These are phyloP conservation scores for Sebastes fasciatus DNA, from an alignment of 2,113 vertebrate species.

Conservation along the genomic window DNA sequence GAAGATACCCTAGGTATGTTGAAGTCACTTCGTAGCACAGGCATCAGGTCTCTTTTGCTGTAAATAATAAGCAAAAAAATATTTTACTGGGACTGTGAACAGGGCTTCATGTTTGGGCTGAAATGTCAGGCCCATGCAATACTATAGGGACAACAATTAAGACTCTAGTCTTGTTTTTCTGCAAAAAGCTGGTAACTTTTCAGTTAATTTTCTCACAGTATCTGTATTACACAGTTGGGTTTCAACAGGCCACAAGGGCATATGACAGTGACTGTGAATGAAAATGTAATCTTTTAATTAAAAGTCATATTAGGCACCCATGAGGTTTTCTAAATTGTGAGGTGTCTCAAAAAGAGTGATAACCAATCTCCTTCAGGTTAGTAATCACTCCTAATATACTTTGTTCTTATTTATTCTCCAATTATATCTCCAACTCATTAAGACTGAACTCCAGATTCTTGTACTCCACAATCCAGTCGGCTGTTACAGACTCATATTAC, in stretches of 20 bases:
- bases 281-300: slow-evolving; percentile 18
- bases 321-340: not conserved
- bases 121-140: not conserved
- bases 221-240: not conserved
- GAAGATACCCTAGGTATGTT: too few relatives aligned
- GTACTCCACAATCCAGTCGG: not conserved
- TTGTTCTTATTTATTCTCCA: slow-evolving; percentile 7
- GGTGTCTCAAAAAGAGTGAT: not conserved
- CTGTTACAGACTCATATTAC: slow-evolving; percentile 7
- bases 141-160: not conserved
- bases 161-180: not conserved
- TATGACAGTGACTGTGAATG: not conserved
- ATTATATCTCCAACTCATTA: slow-evolving; percentile 16
- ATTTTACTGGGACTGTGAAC: not conserved
- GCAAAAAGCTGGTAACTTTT: not conserved
- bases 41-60: not conserved
- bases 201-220: not conserved
- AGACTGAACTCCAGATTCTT: not conserved
- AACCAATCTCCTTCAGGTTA: not conserved
- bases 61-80: not conserved
- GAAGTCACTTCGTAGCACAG: too few relatives aligned
- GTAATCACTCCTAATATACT: not conserved
- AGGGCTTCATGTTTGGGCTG: not conserved
- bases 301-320: not conserved
- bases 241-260: not conserved